Evolutionary conservation across 2,113 vertebrate genomes (phyloP), one percentile per base, ranked within the genome.

Genomic region (Menura novaehollandiae): DNA sequence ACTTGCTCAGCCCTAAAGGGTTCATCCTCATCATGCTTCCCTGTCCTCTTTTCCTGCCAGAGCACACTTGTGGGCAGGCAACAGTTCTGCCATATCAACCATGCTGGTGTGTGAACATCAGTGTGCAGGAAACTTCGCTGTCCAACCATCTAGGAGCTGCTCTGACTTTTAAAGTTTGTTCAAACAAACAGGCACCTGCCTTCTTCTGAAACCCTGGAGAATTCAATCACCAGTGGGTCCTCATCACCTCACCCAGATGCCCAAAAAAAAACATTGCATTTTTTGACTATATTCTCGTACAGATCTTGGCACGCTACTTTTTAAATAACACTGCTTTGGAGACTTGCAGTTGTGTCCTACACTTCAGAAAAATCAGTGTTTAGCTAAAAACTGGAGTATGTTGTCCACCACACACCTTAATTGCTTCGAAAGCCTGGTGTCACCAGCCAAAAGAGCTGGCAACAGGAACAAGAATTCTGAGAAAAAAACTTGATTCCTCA

Each of bases 41-140:
- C 9, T 1, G 0, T 9, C 7, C 13, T 39, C 44, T 33, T 43
- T 11, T 60, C 80, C 77, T 66, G 16, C 46, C 76, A 11, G 15
- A 87, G 46, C 46, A 52, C 7, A 3, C 19, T 58, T 32, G 5
- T 43, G 67, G 64, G 49, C 32, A 55, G 39, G 39, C 13, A 52
- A 53, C 24, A 8, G 46, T 4, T 87, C 18, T 47, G n/a, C 30
- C 41, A 6, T 2, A 3, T 2, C 46, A 85, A 2, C 46, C 17
- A 0, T 2, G 13, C 60, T 37, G 37, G 2, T 11, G 16, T 23
- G 55, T 4, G 44, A 62, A 27, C 15, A 35, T 6, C 2, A 44
- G n/a, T 4, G 27, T 2, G 3, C 4, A 46, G 46, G 18, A 19
- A 15, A 62, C 22, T 15, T 33, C 39, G 39, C 55, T 19, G 39